These are phyloP conservation scores for Octomys mimax DNA, from an alignment of 2,797 vertebrate species.

Conservation along the genomic window DNA sequence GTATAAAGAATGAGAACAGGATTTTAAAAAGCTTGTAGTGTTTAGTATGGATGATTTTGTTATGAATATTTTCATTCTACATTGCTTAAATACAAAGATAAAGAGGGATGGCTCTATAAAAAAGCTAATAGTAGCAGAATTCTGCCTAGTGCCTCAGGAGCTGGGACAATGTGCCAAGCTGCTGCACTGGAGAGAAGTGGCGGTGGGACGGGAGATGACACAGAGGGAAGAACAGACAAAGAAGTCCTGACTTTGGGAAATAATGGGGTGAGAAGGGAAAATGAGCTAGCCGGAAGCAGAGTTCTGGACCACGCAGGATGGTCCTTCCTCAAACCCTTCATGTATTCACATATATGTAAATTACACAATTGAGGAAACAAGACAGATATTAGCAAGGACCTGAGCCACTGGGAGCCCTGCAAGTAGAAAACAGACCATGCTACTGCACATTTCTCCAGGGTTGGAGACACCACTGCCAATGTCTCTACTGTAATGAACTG, in stretches of 20 bases:
- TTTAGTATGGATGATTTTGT: background rate
- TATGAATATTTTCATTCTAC: background rate
- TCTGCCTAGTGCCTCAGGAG: background rate
- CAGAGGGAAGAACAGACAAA: background rate
- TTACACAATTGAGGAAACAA: background rate
- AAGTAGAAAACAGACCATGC: background rate
- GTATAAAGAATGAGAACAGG: background rate
- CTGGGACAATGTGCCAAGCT: background rate
- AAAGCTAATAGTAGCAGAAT: background rate
- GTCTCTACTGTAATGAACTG: background rate
- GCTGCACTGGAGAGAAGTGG: background rate
- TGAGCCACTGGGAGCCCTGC: background rate
- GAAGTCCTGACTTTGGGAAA: background rate
- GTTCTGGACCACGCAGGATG: background rate
- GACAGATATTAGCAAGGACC: background rate
- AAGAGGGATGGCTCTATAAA: background rate
- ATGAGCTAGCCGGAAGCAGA: background rate
- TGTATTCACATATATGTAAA: background rate
- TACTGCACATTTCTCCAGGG: background rate
- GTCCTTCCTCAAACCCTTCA: background rate
- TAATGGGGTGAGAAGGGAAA: background rate
- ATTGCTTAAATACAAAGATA: background rate
- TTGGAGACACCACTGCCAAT: too few species aligned
- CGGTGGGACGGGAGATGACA: background rate
- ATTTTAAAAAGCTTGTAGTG: background rate